Evolutionary conservation across 1,140 invertebrate genomes (phyloP).

Genomic region (Halictus rubicundus): DNA sequence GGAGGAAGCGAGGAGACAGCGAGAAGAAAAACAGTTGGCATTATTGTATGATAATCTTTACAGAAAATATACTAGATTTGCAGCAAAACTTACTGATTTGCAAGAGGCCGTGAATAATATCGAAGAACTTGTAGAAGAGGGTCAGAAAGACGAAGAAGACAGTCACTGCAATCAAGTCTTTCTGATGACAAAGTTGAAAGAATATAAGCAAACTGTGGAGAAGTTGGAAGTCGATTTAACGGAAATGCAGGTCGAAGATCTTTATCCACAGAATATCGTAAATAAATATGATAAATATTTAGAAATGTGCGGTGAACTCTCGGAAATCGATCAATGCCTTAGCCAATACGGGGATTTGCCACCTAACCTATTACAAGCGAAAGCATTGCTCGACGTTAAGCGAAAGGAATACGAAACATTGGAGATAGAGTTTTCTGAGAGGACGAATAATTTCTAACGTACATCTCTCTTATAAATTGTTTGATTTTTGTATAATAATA

Average conservation of each 20-base stretch:
- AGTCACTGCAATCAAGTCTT: slow-evolving; percentile 60
- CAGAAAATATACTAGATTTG: slow-evolving; percentile 58
- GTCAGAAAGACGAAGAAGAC: slow-evolving; percentile 58
- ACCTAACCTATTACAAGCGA: slow-evolving; percentile 74
- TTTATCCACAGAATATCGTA: slow-evolving; percentile 62
- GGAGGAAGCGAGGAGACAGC: slow-evolving; percentile 58
- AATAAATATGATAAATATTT: slow-evolving; percentile 67
- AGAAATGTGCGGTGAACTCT: slow-evolving; percentile 62
- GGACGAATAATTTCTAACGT: slow-evolving; percentile 27
- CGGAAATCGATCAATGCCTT: slow-evolving; percentile 64
- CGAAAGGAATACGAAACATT: slow-evolving; percentile 67
- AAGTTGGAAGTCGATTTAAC: slow-evolving; percentile 63
- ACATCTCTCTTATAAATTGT: slow-evolving; percentile 1
- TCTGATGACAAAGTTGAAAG: slow-evolving; percentile 63
- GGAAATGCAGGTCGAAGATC: slow-evolving; percentile 64
- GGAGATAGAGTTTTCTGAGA: slow-evolving; percentile 42
- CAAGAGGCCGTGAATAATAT: slow-evolving; percentile 57
- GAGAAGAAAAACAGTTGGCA: slow-evolving; percentile 67
- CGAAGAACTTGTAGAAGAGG: slow-evolving; percentile 45
- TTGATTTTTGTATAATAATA: slow-evolving; percentile 31
- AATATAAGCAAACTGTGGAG: slow-evolving; percentile 66
- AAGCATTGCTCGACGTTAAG: slow-evolving; percentile 67
- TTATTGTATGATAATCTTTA: slow-evolving; percentile 65
- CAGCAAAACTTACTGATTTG: slow-evolving; percentile 64
- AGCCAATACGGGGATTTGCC: slow-evolving; percentile 71